A percentile compares a stretch with the other conserved stretches of the same genome.
These are phyloP conservation scores for Xenopus petersii DNA, from an alignment of 2,797 vertebrate species.

Conservation along the genomic window DNA sequence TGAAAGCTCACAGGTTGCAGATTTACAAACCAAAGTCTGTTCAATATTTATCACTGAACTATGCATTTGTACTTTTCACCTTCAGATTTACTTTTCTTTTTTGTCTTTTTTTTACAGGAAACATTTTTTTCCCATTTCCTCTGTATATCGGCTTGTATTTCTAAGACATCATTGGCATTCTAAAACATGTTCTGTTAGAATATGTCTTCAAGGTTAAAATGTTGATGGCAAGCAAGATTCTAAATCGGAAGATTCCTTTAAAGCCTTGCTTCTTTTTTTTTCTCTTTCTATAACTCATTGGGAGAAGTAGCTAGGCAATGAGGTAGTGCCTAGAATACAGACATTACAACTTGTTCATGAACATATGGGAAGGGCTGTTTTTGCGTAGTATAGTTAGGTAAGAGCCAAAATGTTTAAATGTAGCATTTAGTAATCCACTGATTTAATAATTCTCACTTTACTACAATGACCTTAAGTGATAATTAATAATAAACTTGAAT, in stretches of 20 bases:
- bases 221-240: constrained; percentile 52
- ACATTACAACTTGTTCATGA: constrained; percentile 30
- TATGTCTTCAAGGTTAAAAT: constrained; percentile 56
- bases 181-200: constrained; percentile 38
- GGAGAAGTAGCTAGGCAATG: constrained; percentile 47
- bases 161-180: constrained; percentile 51
- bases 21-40: constrained; percentile 12
- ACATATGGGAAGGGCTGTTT: constrained; percentile 8
- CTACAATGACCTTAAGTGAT: too few species aligned
- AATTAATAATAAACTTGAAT: too few species aligned
- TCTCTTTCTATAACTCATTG: constrained; percentile 44
- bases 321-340: constrained; percentile 40
- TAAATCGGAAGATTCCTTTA: constrained; percentile 57
- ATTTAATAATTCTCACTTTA: too few species aligned
- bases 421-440: too few species aligned
- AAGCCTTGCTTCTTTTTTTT: constrained; percentile 46
- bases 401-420: not conserved
- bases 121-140: constrained; percentile 15
- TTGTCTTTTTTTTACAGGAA: constrained; percentile 37
- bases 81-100: constrained; percentile 30
- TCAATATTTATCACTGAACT: constrained; percentile 13
- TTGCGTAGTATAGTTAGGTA: not conserved
- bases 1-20: not conserved
- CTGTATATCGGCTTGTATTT: constrained; percentile 22
- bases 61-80: constrained; percentile 32